Percentiles rank a stretch among this genome's conserved stretches.
phyloP scores from a whole-genome alignment of 2,113 vertebrate species.

The Colius striatus region DNA sequence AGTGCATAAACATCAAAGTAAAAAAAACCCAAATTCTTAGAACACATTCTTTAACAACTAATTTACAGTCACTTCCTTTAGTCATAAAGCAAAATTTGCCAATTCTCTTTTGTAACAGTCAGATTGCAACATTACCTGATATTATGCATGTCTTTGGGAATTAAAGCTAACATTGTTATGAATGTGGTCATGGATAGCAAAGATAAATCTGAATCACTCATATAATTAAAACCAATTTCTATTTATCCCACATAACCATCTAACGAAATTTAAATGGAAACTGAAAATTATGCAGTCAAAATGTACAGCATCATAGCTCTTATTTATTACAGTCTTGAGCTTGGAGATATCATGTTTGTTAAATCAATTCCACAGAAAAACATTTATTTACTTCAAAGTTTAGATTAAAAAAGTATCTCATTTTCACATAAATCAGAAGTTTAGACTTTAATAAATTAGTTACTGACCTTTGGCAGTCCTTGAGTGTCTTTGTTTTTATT shows the following conservation, averaged over 20 bases:
- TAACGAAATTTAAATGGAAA: conserved; percentile 5
- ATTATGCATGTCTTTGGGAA: conserved; percentile 19
- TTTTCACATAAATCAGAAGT: background rate
- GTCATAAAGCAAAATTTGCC: background rate
- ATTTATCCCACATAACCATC: conserved; percentile 11
- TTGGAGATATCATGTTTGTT: background rate
- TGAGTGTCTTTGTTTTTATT: conserved; percentile 65
- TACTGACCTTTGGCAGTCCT: conserved; percentile 83
- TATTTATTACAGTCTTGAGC: conserved; percentile 5
- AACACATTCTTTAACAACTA: background rate
- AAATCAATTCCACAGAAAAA: background rate
- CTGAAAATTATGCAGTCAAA: conserved; percentile 24
- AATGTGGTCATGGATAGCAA: background rate
- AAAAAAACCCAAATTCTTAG: background rate
- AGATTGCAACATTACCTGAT: conserved; percentile 6
- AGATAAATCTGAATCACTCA: conserved; percentile 35
- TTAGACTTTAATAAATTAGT: background rate
- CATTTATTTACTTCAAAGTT: background rate
- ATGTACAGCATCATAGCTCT: background rate
- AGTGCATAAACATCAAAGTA: background rate
- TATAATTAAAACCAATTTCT: conserved; percentile 46
- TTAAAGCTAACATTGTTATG: background rate
- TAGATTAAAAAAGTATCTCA: background rate
- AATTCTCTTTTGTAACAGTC: background rate
- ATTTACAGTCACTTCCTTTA: background rate